Evolutionary conservation across 2,797 vertebrate genomes (phyloP).

Genomic region (Poeciliopsis presidionis): DNA sequence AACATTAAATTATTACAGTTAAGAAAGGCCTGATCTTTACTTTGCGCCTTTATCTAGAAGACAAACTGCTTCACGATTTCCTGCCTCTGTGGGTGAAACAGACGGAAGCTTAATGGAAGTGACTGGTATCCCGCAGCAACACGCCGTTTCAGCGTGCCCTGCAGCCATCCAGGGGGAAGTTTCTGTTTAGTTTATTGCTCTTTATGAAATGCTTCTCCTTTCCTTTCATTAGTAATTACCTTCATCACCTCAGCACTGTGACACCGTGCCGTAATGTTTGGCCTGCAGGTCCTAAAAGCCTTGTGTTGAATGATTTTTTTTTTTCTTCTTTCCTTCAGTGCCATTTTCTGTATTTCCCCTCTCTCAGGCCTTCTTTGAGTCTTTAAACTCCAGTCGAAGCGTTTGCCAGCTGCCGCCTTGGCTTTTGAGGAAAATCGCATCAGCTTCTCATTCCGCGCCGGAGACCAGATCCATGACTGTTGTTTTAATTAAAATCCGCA

Average conservation of each 20-base stretch:
- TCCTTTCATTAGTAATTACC: constrained; percentile 23
- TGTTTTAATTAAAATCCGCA: constrained; percentile 21
- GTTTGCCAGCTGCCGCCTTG: background rate
- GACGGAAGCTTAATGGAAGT: constrained; percentile 34
- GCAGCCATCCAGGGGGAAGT: constrained; percentile 23
- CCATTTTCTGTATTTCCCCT: background rate
- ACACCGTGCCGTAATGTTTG: background rate
- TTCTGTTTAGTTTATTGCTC: constrained; percentile 39
- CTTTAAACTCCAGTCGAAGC: constrained; percentile 6
- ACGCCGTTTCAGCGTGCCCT: constrained; percentile 32
- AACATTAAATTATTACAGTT: constrained; percentile 43
- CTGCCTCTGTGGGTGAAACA: constrained; percentile 1
- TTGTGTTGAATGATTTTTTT: constrained; percentile 2
- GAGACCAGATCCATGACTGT: constrained; percentile 21
- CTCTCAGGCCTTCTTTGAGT: constrained; percentile 6
- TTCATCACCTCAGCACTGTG: constrained; percentile 2
- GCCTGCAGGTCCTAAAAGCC: constrained; percentile 6
- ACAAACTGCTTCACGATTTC: constrained; percentile 1
- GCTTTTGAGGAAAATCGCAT: constrained; percentile 13
- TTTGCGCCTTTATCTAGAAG: constrained; percentile 23
- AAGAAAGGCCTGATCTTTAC: constrained; percentile 27
- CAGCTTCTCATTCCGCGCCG: background rate
- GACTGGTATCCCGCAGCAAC: constrained; percentile 33
- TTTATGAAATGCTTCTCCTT: constrained; percentile 18
- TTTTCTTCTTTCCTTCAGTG: background rate